Evolutionary conservation across 1,140 invertebrate species (phyloP), one percentile per base, ranked within the genome.

Genomic region (Meteorus sp.): DNA sequence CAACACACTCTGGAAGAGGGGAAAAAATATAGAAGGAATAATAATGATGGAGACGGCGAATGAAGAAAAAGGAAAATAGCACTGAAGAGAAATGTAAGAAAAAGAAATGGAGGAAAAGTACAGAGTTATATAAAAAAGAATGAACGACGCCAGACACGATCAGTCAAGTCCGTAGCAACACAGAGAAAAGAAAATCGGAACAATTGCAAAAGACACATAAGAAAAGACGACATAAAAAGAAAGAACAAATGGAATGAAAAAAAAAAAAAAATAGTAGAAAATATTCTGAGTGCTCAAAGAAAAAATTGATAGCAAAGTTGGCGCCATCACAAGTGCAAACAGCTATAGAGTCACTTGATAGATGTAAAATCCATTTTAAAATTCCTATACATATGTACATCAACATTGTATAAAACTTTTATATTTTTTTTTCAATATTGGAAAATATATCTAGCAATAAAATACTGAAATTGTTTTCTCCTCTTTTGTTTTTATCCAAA

Each of bases 101-200:
- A 25, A 51, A 59, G 15, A 29, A 43, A 9, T 52, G 20, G n/a
- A 50, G 47, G 25, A 44, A 25, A 19, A n/a, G n/a, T n/a, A n/a
- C n/a, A n/a, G n/a, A n/a, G n/a, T n/a, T n/a, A n/a, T n/a, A 37
- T 15, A 35, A 15, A 35, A n/a, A 43, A 27, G 50, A 19, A 37
- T 37, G 17, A 11, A 15, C 41, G 25, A 51, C 39, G 39, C 45
- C 56, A 51, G 50, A 59, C 50, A 37, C 23, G 56, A 51, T 59
- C 56, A 59, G 47, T 31, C 37, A 51, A 39, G 48, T 51, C 29
- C 22, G 8, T 11, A 39, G 22, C 37, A 20, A 27, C 43, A 33
- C 20, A 15, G 15, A 52, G 22, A 41, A 59, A 31, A 45, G 17
- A 35, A 37, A 47, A 48, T 19, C 6, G 20, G 13, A 13, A 52